Conservation (phyloP, 2,888 invertebrate species). For the Ceratothoa steindachneri region DNA sequence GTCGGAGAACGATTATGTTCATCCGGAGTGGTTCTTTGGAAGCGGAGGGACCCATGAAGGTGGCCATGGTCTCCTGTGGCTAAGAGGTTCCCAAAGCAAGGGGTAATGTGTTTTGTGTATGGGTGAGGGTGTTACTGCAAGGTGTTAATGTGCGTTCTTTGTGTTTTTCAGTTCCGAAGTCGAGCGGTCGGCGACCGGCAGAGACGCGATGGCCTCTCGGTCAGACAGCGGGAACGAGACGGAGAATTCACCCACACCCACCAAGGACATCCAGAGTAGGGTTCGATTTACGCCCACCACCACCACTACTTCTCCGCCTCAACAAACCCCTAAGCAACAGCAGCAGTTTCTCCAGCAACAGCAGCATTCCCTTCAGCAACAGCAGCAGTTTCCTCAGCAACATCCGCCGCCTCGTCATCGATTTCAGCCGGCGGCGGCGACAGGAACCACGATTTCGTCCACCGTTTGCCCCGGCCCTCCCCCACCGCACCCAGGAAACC, state of each 20-base stretch:
- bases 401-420: conserved; percentile 6
- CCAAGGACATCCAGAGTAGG: conserved; percentile 20
- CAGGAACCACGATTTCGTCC: neutral
- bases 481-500: neutral
- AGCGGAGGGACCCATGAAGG: no score
- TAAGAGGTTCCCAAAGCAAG: no score
- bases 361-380: neutral
- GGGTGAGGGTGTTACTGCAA: no score
- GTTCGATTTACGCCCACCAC: neutral
- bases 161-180: neutral
- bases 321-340: conserved; percentile 11
- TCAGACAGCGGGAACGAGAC: conserved; percentile 47
- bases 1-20: no score
- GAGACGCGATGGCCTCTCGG: conserved; percentile 37
- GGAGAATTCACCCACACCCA: conserved; percentile 45
- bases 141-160: neutral
- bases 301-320: conserved; percentile 6
- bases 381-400: conserved; percentile 14
- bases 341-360: conserved; percentile 18
- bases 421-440: neutral
- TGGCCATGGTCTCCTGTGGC: no score
- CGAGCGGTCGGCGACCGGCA: neutral
- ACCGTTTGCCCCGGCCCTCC: neutral
- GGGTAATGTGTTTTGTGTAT: no score
- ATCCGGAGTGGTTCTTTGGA: no score